Percentiles rank a stretch among this genome's conserved stretches.
Conservation (phyloP, 2,888 invertebrate species). For the Chalcis sispes region DNA sequence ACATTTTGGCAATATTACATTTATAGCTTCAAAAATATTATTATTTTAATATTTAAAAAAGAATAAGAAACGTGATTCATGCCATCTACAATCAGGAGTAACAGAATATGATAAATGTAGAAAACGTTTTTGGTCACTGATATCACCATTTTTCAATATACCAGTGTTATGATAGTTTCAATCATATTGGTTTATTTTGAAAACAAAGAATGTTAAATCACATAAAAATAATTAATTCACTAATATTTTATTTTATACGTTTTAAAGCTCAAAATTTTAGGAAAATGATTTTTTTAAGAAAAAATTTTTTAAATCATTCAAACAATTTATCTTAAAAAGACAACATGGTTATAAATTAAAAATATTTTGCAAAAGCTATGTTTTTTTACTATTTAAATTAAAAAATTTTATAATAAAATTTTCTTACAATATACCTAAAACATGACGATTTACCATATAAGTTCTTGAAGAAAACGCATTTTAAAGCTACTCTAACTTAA, state of each 20-base stretch:
- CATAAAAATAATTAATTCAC: constrained; percentile 31
- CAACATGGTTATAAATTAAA: too few relatives aligned
- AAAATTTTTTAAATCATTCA: not conserved
- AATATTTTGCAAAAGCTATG: too few relatives aligned
- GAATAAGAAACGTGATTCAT: constrained; percentile 52
- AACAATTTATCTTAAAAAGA: too few relatives aligned
- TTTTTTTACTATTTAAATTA: constrained; percentile 12
- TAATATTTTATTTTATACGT: constrained; percentile 34
- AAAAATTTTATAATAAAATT: constrained; percentile 54
- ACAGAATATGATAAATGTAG: constrained; percentile 40
- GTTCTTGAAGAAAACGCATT: constrained; percentile 64
- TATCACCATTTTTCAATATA: constrained; percentile 44
- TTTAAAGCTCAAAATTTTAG: constrained; percentile 30
- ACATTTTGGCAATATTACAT: constrained; percentile 22
- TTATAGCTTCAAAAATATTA: constrained; percentile 33
- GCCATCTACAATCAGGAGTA: constrained; percentile 48
- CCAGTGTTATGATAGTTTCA: constrained; percentile 61
- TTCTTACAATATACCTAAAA: constrained; percentile 65
- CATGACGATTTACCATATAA: constrained; percentile 62
- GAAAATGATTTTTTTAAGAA: constrained; percentile 10
- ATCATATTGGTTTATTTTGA: constrained; percentile 64
- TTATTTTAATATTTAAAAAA: constrained; percentile 19
- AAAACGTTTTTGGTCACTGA: constrained; percentile 43
- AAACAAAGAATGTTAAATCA: constrained; percentile 39
- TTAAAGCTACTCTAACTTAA: constrained; percentile 70